Evolutionary conservation across 37 sponge, comb jelly and placozoan genomes (phyloP).

Genomic region (Corticium candelabrum): DNA sequence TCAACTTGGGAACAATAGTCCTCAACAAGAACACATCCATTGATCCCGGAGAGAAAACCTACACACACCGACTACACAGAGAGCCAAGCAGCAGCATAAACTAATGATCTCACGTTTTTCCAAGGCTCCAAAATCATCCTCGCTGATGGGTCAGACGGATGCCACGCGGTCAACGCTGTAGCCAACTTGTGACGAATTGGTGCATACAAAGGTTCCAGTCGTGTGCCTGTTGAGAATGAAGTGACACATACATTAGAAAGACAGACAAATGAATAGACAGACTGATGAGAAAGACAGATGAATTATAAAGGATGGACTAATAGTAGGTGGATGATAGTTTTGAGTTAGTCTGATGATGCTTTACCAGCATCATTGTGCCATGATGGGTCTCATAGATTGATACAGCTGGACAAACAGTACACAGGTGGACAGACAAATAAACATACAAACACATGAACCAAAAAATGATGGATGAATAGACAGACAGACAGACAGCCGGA

Average conservation of each 20-base stretch:
- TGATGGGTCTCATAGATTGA: too few species aligned
- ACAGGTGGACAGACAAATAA: neutral
- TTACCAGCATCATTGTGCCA: too few species aligned
- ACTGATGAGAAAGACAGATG: too few species aligned
- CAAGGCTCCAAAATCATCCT: conserved; percentile 87
- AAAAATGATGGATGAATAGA: neutral
- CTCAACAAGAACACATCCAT: conserved; percentile 82
- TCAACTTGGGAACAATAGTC: conserved; percentile 80
- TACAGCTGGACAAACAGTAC: neutral
- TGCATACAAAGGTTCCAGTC: conserved; percentile 65
- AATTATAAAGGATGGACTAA: too few species aligned
- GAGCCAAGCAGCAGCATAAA: neutral
- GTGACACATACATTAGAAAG: too few species aligned
- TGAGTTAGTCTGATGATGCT: too few species aligned
- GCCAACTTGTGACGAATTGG: conserved; percentile 87
- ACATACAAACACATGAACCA: too few species aligned
- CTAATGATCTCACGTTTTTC: conserved; percentile 11
- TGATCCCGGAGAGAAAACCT: conserved; percentile 57
- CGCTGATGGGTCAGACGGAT: conserved; percentile 91
- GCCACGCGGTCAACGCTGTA: conserved; percentile 81
- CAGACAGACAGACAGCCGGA: too few species aligned
- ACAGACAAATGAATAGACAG: too few species aligned
- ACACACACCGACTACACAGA: neutral
- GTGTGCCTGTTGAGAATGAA: too few species aligned
- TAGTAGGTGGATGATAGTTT: too few species aligned